Percentiles rank a stretch among this genome's conserved stretches.
phyloP scores from a whole-genome alignment of 2,113 vertebrate genomes.

The Promerops cafer region DNA sequence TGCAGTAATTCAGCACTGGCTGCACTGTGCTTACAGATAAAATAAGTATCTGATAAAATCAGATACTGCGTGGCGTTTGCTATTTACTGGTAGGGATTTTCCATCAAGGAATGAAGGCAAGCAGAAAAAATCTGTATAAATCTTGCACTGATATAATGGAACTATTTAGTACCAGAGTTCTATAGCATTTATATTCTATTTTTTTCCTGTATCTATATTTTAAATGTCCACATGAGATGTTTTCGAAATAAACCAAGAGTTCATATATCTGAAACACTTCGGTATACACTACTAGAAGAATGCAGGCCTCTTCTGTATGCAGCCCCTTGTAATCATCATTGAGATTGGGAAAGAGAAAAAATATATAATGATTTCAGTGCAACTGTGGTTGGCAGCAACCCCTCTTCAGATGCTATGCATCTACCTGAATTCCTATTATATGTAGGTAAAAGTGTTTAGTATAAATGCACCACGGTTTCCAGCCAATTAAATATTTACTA shows the following conservation, averaged over 20 bases:
- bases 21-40: not conserved
- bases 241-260: not conserved
- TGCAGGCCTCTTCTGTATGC: not conserved
- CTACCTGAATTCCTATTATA: not conserved
- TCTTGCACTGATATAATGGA: not conserved
- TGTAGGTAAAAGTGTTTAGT: not conserved
- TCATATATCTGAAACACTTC: not conserved
- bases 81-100: not conserved
- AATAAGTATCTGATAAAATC: no score
- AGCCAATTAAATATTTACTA: not conserved
- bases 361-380: not conserved
- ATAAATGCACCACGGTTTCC: not conserved
- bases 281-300: not conserved
- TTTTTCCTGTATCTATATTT: not conserved
- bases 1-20: not conserved
- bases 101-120: not conserved
- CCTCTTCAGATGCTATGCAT: not conserved
- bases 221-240: not conserved
- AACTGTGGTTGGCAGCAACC: not conserved
- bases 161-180: not conserved
- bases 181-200: not conserved
- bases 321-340: not conserved
- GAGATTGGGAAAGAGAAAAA: not conserved
- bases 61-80: not conserved
- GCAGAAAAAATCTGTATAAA: constrained; percentile 7